Base-by-base conservation (phyloP, 2,113 vertebrate species). In the Dicentrarchus labrax region DNA sequence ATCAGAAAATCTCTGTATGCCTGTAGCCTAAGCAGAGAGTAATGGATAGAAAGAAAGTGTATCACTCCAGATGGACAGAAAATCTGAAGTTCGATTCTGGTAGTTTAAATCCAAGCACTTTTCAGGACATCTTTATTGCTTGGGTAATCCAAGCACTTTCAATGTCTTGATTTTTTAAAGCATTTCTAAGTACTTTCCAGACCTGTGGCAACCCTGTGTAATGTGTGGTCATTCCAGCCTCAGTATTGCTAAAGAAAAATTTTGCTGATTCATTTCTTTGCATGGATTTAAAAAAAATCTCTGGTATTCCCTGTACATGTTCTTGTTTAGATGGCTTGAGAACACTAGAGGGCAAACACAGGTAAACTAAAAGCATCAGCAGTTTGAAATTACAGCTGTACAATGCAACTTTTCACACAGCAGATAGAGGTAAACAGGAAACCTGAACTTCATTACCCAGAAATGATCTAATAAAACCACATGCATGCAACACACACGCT, bases 391-490 rank as follows among this genome's bases (percentile, higher is more conserved):
- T 38, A 38, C 17, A 69, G 64, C 22, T 61, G n/a, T 1, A 8
- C 0, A 7, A 21, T 36, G 36, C n/a, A 30, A 43, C 15, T 36
- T 79, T n/a, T 2, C n/a, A 45, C 45, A 47, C 12, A 12, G 13
- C 68, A 21, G 51, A n/a, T 8, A 41, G 59, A 66, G 2, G n/a
- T 43, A 50, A 85, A 80, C 41, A 80, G 65, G 65, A 65, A 76
- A 45, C 50, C 11, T 22, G 2, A 57, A 67, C 54, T 11, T 7
- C 53, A 47, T 38, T 36, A 64, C 38, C 68, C 22, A 66, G 51
- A 80, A 64, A 36, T 30, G 4, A 67, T 22, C 10, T 4, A 41
- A 65, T 6, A 6, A 3, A 53, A 24, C 68, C 11, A 41, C 22
- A 30, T 21, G 41, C 10, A 4, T 5, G 2, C 9, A 5, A 59